These are phyloP conservation scores for Papilio demoleus DNA, from an alignment of 2,888 invertebrate species.

Conservation along the genomic window DNA sequence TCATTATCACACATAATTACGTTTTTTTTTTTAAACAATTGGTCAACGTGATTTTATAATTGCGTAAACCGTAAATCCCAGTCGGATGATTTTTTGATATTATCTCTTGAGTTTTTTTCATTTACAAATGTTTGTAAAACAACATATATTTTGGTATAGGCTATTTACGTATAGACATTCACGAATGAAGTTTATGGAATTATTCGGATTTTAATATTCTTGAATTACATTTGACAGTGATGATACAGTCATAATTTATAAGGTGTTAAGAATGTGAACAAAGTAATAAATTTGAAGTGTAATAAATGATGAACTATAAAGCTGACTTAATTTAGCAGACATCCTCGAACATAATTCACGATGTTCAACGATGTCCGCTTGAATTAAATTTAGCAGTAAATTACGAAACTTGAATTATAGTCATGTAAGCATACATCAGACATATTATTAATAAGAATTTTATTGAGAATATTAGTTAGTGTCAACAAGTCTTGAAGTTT, in stretches of 20 bases:
- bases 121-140: too few species aligned
- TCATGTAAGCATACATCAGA: neutral
- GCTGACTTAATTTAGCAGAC: constrained; percentile 11
- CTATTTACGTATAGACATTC: too few species aligned
- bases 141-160: too few species aligned
- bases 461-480: neutral
- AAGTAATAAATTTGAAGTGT: neutral
- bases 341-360: neutral
- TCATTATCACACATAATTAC: constrained; percentile 2
- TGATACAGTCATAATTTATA: neutral
- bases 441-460: constrained; percentile 1
- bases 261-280: neutral
- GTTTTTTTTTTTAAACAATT: neutral
- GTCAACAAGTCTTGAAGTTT: neutral
- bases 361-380: constrained; percentile 13
- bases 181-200: neutral
- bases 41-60: too few species aligned
- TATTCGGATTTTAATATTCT: neutral
- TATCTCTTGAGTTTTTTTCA: too few species aligned
- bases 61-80: too few species aligned
- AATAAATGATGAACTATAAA: constrained; percentile 4
- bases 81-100: too few species aligned
- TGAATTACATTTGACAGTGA: neutral
- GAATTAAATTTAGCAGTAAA: constrained; percentile 23
- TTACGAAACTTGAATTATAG: constrained; percentile 1